Conservation (phyloP, 1,140 invertebrate species). For the Diplogasteroides magnus region DNA sequence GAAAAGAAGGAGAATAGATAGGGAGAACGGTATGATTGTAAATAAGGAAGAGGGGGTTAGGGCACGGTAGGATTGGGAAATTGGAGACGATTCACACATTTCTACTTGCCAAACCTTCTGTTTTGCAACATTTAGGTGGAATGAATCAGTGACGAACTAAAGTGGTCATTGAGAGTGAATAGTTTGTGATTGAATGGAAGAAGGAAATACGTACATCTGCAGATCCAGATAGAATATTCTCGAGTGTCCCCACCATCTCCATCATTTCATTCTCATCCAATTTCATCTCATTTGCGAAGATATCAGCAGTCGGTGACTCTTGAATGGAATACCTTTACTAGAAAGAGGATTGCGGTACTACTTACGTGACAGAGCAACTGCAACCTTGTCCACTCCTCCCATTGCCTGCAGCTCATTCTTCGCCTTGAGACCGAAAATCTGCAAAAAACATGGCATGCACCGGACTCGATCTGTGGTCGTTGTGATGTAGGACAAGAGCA, state of each 20-base stretch:
- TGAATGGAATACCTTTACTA: slow-evolving; percentile 50
- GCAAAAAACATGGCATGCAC: not conserved
- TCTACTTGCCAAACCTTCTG: not conserved
- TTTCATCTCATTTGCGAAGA: slow-evolving; percentile 78
- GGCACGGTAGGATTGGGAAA: too few species aligned
- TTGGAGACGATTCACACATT: not conserved
- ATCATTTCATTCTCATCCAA: slow-evolving; percentile 80
- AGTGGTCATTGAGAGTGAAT: not conserved
- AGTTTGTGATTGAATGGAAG: not conserved
- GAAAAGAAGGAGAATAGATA: not conserved
- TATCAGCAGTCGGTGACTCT: slow-evolving; percentile 93
- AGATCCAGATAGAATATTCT: slow-evolving; percentile 91
- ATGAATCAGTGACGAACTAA: not conserved
- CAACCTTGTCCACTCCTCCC: slow-evolving; percentile 85
- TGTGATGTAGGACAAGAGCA: not conserved
- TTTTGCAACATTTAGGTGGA: not conserved
- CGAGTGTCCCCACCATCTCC: slow-evolving; percentile 84
- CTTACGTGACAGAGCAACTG: slow-evolving; percentile 84
- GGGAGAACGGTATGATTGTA: not conserved
- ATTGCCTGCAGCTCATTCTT: slow-evolving; percentile 78
- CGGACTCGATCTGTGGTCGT: slow-evolving; percentile 3
- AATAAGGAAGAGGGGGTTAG: not conserved
- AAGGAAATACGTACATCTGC: slow-evolving; percentile 66
- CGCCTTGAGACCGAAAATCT: slow-evolving; percentile 81
- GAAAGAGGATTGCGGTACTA: slow-evolving; percentile 15